Conservation (phyloP, 2,888 invertebrate genomes). For the Oligia latruncula region DNA sequence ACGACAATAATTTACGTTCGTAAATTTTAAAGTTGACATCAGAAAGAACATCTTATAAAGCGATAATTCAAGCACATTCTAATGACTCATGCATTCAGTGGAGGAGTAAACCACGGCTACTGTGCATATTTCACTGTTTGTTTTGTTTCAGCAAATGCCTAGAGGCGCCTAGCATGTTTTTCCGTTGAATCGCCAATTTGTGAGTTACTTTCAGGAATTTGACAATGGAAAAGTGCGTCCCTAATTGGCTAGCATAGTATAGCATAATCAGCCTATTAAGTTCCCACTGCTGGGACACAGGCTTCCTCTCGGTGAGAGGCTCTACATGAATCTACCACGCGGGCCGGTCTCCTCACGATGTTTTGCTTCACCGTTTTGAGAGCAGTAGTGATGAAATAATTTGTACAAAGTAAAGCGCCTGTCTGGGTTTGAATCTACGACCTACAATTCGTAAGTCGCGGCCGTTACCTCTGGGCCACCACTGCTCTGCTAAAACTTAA, state of each 20-base stretch:
- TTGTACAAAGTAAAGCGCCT: too few relatives aligned
- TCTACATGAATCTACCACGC: too few relatives aligned
- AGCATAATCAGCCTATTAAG: too few relatives aligned
- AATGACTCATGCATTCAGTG: conserved; percentile 75
- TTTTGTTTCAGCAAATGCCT: conserved; percentile 37
- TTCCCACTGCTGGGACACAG: too few relatives aligned
- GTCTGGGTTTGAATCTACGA: too few relatives aligned
- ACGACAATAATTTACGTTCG: conserved; percentile 85
- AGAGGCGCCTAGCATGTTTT: conserved; percentile 38
- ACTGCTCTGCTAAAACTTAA: background rate
- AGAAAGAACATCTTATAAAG: conserved; percentile 89
- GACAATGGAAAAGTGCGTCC: background rate
- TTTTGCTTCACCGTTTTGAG: too few relatives aligned
- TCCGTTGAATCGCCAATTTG: background rate
- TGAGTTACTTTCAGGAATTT: conserved; percentile 16
- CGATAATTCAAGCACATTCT: conserved; percentile 83
- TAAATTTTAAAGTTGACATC: conserved; percentile 90
- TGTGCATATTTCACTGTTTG: conserved; percentile 59
- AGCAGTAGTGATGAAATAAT: too few relatives aligned
- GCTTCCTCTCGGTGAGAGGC: too few relatives aligned
- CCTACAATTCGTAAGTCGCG: too few relatives aligned
- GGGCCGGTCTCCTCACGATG: too few relatives aligned
- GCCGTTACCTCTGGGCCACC: too few relatives aligned
- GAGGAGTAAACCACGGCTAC: conserved; percentile 65
- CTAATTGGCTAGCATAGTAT: background rate